Conservation (phyloP, 2,888 invertebrate species). For the Schrankia costaestrigalis region DNA sequence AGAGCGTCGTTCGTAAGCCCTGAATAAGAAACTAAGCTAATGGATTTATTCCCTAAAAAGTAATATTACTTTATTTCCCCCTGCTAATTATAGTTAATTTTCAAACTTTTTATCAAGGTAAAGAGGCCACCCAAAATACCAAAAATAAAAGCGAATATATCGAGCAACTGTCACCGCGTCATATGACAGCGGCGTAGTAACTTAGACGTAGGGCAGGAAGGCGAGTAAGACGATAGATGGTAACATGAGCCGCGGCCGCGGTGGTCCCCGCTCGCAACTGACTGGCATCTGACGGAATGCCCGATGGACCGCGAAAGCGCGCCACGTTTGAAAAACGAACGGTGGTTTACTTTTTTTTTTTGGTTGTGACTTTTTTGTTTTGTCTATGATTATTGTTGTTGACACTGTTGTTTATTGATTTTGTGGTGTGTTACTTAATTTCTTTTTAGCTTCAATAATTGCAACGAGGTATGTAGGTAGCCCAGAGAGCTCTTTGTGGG, state of each 20-base stretch:
- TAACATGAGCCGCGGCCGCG: slow-evolving; percentile 67
- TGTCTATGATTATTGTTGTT: slow-evolving; percentile 42
- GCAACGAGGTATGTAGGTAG: too few species aligned
- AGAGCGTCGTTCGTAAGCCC: too few species aligned
- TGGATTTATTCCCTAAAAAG: too few species aligned
- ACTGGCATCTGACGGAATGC: slow-evolving; percentile 78
- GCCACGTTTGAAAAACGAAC: slow-evolving; percentile 66
- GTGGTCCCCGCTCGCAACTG: slow-evolving; percentile 68
- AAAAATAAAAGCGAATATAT: slow-evolving; percentile 51
- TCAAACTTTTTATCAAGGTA: slow-evolving; percentile 15
- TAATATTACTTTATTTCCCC: too few species aligned
- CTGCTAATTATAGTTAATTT: too few species aligned
- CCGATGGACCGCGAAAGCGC: slow-evolving; percentile 79
- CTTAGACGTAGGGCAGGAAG: slow-evolving; percentile 78
- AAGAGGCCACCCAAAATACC: slow-evolving; percentile 46
- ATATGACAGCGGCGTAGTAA: slow-evolving; percentile 73
- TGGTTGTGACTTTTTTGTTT: slow-evolving; percentile 31
- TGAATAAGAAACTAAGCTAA: too few species aligned
- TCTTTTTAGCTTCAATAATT: too few species aligned
- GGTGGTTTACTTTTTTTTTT: slow-evolving; percentile 46
- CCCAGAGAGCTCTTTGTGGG: too few species aligned
- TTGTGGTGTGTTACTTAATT: too few species aligned
- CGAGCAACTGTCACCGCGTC: slow-evolving; percentile 68
- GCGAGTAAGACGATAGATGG: slow-evolving; percentile 75
- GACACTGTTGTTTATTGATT: slow-evolving; percentile 25